Percentiles rank a stretch among this genome's conserved stretches.
Evolutionary conservation across 2,888 invertebrate genomes (phyloP).

Genomic region (Phragmatobia fuliginosa): DNA sequence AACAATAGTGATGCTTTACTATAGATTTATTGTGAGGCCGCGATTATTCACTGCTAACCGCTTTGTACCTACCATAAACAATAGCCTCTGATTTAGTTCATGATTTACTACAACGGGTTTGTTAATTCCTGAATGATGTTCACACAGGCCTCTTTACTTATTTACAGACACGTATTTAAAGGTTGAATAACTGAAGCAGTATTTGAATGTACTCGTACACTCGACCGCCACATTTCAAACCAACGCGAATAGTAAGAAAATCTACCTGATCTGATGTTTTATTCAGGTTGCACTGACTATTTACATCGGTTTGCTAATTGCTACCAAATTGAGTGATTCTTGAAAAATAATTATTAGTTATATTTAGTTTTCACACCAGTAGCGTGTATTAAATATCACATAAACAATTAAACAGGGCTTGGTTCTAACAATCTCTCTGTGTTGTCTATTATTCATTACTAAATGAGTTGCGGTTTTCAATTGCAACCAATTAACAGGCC

Average conservation of each 20-base stretch:
- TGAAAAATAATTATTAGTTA: neutral
- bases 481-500: neutral
- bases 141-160: neutral
- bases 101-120: constrained; percentile 4
- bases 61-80: constrained; percentile 12
- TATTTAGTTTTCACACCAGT: neutral
- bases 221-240: neutral
- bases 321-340: neutral
- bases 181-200: neutral
- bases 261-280: too few species aligned
- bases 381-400: neutral
- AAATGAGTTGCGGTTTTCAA: neutral
- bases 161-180: neutral
- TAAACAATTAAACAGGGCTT: neutral
- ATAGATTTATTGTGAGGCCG: constrained; percentile 46
- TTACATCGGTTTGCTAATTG: neutral
- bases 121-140: constrained; percentile 8
- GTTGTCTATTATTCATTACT: neutral
- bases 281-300: neutral
- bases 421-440: neutral
- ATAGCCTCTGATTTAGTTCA: constrained; percentile 19
- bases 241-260: too few species aligned
- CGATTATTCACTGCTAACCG: constrained; percentile 32
- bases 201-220: neutral
- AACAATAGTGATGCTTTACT: constrained; percentile 44